These are phyloP conservation scores for Kryptolebias ocellatus DNA, from an alignment of 2,797 vertebrate genomes.

Conservation along the genomic window DNA sequence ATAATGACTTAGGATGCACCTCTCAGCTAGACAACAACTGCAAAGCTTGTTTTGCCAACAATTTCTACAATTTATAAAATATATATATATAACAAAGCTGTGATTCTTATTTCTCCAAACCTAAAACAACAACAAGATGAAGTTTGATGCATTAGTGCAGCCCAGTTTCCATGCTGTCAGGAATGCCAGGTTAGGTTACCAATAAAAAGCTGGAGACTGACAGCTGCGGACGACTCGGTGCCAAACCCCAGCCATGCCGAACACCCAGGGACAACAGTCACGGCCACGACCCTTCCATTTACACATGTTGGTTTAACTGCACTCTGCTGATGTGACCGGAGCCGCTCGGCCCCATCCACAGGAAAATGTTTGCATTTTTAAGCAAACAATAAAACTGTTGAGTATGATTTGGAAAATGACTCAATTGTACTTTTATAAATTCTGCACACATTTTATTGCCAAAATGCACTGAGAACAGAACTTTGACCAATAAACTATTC, in stretches of 20 bases:
- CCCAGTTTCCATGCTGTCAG: constrained; percentile 42
- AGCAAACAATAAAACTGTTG: background rate
- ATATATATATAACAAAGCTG: too few species aligned
- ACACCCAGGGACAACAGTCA: constrained; percentile 60
- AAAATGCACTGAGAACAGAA: too few species aligned
- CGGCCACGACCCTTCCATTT: constrained; percentile 40
- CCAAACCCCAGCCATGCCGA: constrained; percentile 75
- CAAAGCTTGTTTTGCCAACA: too few species aligned
- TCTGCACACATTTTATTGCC: too few species aligned
- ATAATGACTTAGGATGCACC: background rate
- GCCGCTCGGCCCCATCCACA: constrained; percentile 34
- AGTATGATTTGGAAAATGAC: too few species aligned
- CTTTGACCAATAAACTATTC: too few species aligned
- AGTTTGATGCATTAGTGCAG: constrained; percentile 20
- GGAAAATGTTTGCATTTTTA: constrained; percentile 53
- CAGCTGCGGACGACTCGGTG: constrained; percentile 84
- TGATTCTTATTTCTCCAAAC: too few species aligned
- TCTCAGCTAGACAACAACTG: background rate
- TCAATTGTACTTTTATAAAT: too few species aligned
- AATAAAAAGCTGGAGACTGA: constrained; percentile 59
- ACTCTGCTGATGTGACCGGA: constrained; percentile 51
- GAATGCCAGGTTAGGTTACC: constrained; percentile 75
- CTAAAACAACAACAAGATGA: background rate
- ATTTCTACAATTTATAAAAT: too few species aligned
- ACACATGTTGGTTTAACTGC: constrained; percentile 72